Base-by-base conservation (phyloP, 1,140 invertebrate genomes). In the Onthophagus taurus region DNA sequence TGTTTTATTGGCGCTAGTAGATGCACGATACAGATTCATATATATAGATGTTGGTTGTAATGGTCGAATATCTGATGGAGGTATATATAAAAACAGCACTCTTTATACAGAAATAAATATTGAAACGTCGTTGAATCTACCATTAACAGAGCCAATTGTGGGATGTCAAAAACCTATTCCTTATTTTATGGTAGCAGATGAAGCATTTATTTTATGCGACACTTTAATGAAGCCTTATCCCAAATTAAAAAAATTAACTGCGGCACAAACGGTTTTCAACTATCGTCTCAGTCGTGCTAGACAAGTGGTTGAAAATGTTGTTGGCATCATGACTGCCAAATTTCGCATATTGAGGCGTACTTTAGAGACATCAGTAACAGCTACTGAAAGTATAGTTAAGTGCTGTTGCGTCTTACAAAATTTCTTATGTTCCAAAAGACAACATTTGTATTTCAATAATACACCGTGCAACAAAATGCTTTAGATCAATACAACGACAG, bases 201-300 rank as follows among this genome's bases (percentile, higher is more conserved):
- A 45, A 37, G 43, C 43, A 2, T 45, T 45, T n/a, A 8, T 35
- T 21, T 37, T 37, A 45, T 11, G 8, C 3, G 13, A 23, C 17
- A 4, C 9, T 3, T n/a, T 45, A 37, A 37, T 45, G 43, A 45
- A 45, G 16, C 43, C 30, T 12, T 44, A 33, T 44, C 18, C 23
- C 8, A n/a, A 36, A 30, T n/a, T n/a, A n/a, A 37, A 35, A 45
- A 35, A 24, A 4, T 13, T 45, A 11, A 26, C 12, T 18, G 5
- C 5, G 17, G 24, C 11, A 4, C 21, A 23, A 7, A 35, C 16
- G 29, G 31, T 45, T 36, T 45, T 16, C 30, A 45, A 45, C 38
- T 45, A 45, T 30, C 8, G 43, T 13, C 18, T 45, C 13, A 18
- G 21, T 4, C 23, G 43, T 14, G 43, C 33, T 7, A 17, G 43